These are phyloP conservation scores for Halictus quadricinctus DNA, from an alignment of 2,888 invertebrate species.

Conservation along the genomic window DNA sequence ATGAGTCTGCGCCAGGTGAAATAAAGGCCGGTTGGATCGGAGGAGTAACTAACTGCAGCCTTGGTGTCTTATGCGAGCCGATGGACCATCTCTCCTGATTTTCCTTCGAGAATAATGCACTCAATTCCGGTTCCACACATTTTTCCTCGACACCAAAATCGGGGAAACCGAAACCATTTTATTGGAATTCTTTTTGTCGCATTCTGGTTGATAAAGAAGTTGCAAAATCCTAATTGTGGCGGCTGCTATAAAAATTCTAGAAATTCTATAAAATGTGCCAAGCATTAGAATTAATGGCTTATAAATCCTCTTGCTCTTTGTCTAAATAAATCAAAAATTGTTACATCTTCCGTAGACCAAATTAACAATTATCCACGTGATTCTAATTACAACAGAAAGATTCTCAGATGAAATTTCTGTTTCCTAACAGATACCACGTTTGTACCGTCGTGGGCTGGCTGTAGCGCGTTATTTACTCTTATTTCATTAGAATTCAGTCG, in stretches of 20 bases:
- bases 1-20: slow-evolving; percentile 78
- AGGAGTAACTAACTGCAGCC: slow-evolving; percentile 69
- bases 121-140: not conserved
- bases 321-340: not conserved
- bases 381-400: no score
- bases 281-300: not conserved
- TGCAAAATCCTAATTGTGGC: not conserved
- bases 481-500: slow-evolving; percentile 28
- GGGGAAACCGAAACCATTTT: not conserved
- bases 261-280: no score
- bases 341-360: no score
- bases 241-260: no score
- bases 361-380: no score
- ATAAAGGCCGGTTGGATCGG: slow-evolving; percentile 79
- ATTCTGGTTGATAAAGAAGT: not conserved
- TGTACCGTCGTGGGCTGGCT: not conserved
- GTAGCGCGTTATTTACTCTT: not conserved
- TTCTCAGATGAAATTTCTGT: no score
- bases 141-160: not conserved
- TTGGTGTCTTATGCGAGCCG: not conserved
- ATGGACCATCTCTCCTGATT: not conserved
- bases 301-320: no score
- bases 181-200: not conserved
- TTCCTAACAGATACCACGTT: not conserved
- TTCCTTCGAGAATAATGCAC: not conserved